These are phyloP conservation scores for Formica aserva DNA, from an alignment of 2,888 invertebrate genomes.

Conservation along the genomic window DNA sequence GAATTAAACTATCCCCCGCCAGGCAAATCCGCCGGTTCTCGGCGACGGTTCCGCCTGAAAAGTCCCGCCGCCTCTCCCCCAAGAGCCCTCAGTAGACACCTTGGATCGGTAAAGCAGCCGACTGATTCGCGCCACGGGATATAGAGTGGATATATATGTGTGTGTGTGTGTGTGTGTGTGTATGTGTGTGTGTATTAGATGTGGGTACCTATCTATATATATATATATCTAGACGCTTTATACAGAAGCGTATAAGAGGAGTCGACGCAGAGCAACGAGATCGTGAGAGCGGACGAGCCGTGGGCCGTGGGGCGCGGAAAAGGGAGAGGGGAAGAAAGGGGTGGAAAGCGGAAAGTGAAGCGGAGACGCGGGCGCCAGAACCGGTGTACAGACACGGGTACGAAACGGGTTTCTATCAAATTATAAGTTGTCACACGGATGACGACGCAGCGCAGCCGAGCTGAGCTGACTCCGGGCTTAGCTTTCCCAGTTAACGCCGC, in stretches of 20 bases:
- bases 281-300: neutral
- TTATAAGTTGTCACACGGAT: slow-evolving; percentile 83
- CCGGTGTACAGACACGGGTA: slow-evolving; percentile 68
- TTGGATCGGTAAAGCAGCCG: slow-evolving; percentile 46
- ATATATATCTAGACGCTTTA: neutral
- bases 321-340: slow-evolving; percentile 12
- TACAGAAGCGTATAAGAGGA: slow-evolving; percentile 23
- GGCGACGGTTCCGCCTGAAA: slow-evolving; percentile 40
- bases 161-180: no score
- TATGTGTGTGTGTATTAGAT: slow-evolving; percentile 15
- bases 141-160: neutral
- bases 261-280: neutral
- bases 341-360: slow-evolving; percentile 57
- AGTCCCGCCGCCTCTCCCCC: slow-evolving; percentile 35
- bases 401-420: slow-evolving; percentile 80
- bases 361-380: slow-evolving; percentile 60
- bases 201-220: slow-evolving; percentile 23
- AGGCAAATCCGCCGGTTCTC: slow-evolving; percentile 13
- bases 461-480: slow-evolving; percentile 74
- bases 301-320: neutral
- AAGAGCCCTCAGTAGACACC: slow-evolving; percentile 46
- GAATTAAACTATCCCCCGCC: slow-evolving; percentile 70
- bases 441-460: slow-evolving; percentile 76
- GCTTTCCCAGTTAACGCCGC: slow-evolving; percentile 80
- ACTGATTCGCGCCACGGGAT: neutral